Evolutionary conservation across 2,888 invertebrate genomes (phyloP), one percentile per base, ranked within the genome.

Genomic region (Cylloceria caligata): DNA sequence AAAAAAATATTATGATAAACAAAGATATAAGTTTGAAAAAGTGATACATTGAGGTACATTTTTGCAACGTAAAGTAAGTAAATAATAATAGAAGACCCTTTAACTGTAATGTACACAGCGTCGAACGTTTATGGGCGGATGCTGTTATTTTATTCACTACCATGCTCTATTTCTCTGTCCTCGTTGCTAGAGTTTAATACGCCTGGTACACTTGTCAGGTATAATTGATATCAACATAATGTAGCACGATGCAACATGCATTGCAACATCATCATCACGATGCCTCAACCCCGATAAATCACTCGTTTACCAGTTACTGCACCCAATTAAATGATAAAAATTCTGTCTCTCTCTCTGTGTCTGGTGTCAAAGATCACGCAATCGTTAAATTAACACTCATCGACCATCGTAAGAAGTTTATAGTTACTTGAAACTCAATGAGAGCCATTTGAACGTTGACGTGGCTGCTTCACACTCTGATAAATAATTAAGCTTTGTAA

Each of bases 101-200:
- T 57, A 30, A 30, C 16, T n/a, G n/a, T 7, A 30, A 30, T 30
- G 6, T 16, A 57, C 16, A 16, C 16, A 27, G 13, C 9, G 7
- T 57, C 27, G 57, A 13, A 55, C 19, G 57, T 45, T 55, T 69
- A 36, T 24, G 21, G 21, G 36, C 13, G 7, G 7, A 30, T 11
- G 21, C 11, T 49, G 24, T 74, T 65, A 74, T 65, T 74, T 65
- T 65, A 65, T 55, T 65, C 39, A 52, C 65, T 36, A 9, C 30
- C 45, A 27, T 21, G 36, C 34, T 16, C 16, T 16, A 11, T n/a
- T 21, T 27, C 24, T 3, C 64, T 39, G 21, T 30, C 5, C 39
- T 49, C 39, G 6, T 24, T 6, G 11, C n/a, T 34, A 21, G 19
- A 36, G 21, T 27, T 36, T 36, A n/a, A 5, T 62, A 36, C 27